phyloP scores from a whole-genome alignment of 2,113 vertebrate genomes.

The Gallinago paraguaiae region DNA sequence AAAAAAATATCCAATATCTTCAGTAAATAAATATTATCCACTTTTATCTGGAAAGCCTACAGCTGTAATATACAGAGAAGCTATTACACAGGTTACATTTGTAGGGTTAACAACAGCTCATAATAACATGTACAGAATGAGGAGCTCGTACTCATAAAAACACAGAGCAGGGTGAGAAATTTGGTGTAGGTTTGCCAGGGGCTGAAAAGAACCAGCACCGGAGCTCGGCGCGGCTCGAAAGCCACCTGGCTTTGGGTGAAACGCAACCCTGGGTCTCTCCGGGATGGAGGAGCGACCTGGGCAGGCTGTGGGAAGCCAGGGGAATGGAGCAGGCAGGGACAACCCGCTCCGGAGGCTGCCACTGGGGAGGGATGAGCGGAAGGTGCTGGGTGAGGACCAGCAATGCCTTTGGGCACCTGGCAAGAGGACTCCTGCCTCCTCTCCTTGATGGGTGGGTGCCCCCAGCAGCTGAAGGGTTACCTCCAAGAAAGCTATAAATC shows the following conservation, averaged over 20 bases:
- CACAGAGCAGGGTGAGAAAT: not conserved
- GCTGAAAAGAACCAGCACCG: not conserved
- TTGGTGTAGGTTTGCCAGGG: not conserved
- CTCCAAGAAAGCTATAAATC: not conserved
- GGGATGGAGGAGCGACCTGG: fast-evolving
- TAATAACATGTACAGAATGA: not conserved
- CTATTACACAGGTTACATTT: not conserved
- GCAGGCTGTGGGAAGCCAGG: fast-evolving
- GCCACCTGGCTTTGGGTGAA: not conserved
- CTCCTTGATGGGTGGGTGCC: not conserved
- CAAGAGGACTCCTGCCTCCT: not conserved
- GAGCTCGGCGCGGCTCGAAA: not conserved
- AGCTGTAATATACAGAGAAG: conserved; percentile 56
- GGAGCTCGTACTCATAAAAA: conserved; percentile 31
- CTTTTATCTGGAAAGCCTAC: conserved; percentile 59
- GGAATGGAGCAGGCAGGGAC: not conserved
- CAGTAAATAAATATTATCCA: conserved; percentile 72
- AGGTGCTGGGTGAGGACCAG: not conserved
- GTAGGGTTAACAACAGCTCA: conserved; percentile 20
- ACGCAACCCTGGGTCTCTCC: not conserved
- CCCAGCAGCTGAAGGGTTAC: conserved; percentile 1
- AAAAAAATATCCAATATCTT: conserved; percentile 65
- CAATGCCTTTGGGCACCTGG: fast-evolving
- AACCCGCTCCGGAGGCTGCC: not conserved
- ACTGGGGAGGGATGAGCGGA: not conserved